A percentile compares a stretch with the other conserved stretches of the same genome.
Conservation (phyloP, 2,888 invertebrate species). For the Torymus auratus region DNA sequence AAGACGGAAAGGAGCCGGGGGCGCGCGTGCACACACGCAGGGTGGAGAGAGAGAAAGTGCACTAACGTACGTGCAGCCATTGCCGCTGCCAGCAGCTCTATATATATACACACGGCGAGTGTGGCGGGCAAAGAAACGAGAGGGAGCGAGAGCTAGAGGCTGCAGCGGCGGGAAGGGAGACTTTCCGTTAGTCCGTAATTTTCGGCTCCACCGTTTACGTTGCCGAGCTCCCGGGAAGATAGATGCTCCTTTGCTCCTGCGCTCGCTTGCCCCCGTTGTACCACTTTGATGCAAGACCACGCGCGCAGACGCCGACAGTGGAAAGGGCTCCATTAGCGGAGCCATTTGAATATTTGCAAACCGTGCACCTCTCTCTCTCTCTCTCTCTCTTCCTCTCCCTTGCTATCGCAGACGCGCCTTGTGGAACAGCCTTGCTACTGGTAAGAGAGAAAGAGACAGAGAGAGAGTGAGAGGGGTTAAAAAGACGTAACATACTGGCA, state of each 20-base stretch:
- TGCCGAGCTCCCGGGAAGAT: slow-evolving; percentile 68
- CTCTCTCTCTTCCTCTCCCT: not conserved
- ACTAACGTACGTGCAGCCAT: slow-evolving; percentile 17
- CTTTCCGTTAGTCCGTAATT: slow-evolving; percentile 71
- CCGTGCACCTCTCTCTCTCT: slow-evolving; percentile 61
- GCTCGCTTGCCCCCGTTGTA: slow-evolving; percentile 59
- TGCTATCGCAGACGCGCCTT: not conserved
- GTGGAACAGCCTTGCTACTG: too few species aligned
- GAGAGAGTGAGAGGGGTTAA: slow-evolving; percentile 65
- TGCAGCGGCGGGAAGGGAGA: slow-evolving; percentile 47
- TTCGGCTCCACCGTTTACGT: slow-evolving; percentile 68
- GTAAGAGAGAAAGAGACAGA: too few species aligned
- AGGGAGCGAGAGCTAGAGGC: slow-evolving; percentile 7
- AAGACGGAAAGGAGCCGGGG: not conserved
- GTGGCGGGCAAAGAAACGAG: slow-evolving; percentile 10
- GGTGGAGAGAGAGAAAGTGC: slow-evolving; percentile 38
- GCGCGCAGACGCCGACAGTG: slow-evolving; percentile 48
- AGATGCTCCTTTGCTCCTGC: slow-evolving; percentile 68
- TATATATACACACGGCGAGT: too few species aligned
- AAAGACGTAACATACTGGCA: slow-evolving; percentile 74
- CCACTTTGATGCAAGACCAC: slow-evolving; percentile 72
- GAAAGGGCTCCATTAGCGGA: slow-evolving; percentile 72
- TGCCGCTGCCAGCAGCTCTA: not conserved
- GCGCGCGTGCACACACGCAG: not conserved
- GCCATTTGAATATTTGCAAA: slow-evolving; percentile 76